Conservation (phyloP, 2,113 vertebrate genomes). For the Uropsilus gracilis region DNA sequence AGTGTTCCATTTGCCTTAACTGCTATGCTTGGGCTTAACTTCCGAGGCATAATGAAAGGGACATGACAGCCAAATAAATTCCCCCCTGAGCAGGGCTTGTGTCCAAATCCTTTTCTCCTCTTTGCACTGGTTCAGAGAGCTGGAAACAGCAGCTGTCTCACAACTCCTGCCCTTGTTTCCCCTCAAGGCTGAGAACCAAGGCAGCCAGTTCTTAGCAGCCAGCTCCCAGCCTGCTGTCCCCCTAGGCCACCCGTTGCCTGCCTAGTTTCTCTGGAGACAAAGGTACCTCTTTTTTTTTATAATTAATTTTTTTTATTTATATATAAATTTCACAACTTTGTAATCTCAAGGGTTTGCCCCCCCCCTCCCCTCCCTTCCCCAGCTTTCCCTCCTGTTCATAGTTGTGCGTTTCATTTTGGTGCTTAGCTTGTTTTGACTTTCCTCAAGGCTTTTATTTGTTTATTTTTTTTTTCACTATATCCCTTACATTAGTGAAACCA, state of each 20-base stretch:
- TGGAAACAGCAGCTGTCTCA: neutral
- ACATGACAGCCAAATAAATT: neutral
- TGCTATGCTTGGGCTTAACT: neutral
- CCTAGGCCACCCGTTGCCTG: neutral
- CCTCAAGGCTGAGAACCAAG: neutral
- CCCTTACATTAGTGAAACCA: too few species aligned
- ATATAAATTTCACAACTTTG: too few species aligned
- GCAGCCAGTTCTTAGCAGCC: neutral
- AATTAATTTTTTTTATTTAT: too few species aligned
- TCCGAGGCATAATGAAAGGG: constrained; percentile 33
- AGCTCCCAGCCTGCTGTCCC: neutral
- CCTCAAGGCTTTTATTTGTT: too few species aligned
- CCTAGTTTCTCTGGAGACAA: neutral
- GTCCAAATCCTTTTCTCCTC: neutral
- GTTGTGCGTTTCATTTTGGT: too few species aligned
- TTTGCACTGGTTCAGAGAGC: neutral
- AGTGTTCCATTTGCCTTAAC: neutral
- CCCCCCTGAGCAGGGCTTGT: neutral
- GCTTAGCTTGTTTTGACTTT: too few species aligned
- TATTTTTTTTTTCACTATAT: too few species aligned
- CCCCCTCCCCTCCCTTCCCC: neutral
- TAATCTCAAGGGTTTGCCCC: too few species aligned
- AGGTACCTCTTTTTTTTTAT: neutral
- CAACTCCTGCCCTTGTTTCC: neutral
- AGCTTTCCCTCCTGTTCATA: too few species aligned